These are phyloP conservation scores for Actinia equina DNA, from an alignment of 64 coral and sea anemone genomes.

Conservation along the genomic window DNA sequence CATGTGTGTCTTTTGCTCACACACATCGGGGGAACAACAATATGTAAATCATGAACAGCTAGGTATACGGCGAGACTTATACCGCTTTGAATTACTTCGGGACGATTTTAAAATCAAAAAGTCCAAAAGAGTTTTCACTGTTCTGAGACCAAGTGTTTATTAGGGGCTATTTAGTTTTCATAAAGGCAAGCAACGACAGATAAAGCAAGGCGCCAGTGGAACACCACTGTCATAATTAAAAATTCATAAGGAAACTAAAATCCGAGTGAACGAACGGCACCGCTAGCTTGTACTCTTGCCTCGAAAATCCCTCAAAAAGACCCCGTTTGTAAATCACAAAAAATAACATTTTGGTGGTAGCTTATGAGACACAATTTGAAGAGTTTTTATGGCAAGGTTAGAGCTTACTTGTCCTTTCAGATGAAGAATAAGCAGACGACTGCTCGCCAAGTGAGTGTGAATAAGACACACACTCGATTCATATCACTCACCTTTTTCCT, in stretches of 20 bases:
- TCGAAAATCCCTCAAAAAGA: not conserved
- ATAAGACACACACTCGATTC: slow-evolving; percentile 10
- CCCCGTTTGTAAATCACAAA: not conserved
- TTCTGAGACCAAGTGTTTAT: not conserved
- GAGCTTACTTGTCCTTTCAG: not conserved
- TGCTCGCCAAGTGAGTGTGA: not conserved
- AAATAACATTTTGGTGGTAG: not conserved
- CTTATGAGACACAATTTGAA: not conserved
- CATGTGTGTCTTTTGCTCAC: not conserved
- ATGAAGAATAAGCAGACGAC: slow-evolving; percentile 1
- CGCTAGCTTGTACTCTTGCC: not conserved
- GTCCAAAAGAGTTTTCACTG: not conserved
- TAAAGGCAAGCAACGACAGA: not conserved
- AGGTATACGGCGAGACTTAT: not conserved
- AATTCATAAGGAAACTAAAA: not conserved
- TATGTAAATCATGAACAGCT: not conserved
- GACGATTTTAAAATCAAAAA: not conserved
- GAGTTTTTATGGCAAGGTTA: not conserved
- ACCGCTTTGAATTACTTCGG: not conserved
- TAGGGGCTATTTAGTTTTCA: not conserved
- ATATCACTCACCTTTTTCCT: not conserved
- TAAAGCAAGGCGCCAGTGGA: not conserved
- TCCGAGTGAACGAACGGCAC: not conserved
- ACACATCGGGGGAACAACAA: not conserved
- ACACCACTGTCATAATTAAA: not conserved